These are phyloP conservation scores for Ceratoteleas bidentatus DNA, from an alignment of 1,140 invertebrate species.

Conservation along the genomic window DNA sequence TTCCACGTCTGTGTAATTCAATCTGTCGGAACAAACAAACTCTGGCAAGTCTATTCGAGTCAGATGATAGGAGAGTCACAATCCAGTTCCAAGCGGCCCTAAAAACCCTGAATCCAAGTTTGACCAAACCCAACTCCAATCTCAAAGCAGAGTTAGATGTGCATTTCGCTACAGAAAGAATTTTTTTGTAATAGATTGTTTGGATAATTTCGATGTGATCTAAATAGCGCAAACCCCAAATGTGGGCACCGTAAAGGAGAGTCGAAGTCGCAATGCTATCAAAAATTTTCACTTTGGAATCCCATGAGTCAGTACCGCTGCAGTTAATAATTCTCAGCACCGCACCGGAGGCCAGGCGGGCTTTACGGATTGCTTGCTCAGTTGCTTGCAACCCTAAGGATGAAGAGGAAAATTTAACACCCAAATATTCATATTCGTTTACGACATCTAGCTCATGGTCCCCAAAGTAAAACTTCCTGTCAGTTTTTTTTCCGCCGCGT, in stretches of 20 bases:
- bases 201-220: background rate
- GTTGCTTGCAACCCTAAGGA: background rate
- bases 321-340: background rate
- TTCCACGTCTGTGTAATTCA: background rate
- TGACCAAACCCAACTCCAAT: background rate
- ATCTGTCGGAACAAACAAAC: background rate
- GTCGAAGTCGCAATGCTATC: background rate
- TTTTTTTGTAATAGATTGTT: background rate
- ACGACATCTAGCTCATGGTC: background rate
- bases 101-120: background rate
- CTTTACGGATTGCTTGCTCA: background rate
- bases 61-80: background rate
- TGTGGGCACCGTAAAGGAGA: background rate
- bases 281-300: background rate
- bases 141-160: background rate
- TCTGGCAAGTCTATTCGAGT: background rate
- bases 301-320: background rate
- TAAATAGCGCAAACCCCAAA: background rate
- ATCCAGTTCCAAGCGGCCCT: background rate
- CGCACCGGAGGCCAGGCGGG: background rate
- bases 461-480: background rate
- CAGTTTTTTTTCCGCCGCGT: background rate
- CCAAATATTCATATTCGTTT: slow-evolving; percentile 3
- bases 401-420: background rate
- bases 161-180: background rate